Conservation (phyloP, 2,888 invertebrate species). For the Callosobruchus maculatus region DNA sequence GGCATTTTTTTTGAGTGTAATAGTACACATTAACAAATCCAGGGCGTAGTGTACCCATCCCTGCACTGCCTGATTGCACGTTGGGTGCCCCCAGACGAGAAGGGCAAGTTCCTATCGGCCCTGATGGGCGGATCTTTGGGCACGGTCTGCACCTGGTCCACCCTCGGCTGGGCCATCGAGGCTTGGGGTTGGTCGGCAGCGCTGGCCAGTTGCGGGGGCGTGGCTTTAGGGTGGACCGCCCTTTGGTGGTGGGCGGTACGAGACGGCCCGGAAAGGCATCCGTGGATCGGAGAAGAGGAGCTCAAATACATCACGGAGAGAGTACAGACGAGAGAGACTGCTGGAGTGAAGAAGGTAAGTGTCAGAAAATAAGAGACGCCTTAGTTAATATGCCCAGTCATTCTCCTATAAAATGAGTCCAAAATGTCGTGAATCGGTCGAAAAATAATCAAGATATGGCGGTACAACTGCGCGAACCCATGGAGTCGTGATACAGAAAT, state of each 20-base stretch:
- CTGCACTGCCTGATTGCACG: conserved; percentile 42
- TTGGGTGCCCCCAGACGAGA: conserved; percentile 54
- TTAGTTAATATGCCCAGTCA: too few species aligned
- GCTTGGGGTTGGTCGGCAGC: conserved; percentile 43
- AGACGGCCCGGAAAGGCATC: conserved; percentile 56
- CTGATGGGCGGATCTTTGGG: conserved; percentile 52
- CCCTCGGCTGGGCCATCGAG: conserved; percentile 40
- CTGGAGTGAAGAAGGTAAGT: not conserved
- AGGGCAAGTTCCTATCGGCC: conserved; percentile 51
- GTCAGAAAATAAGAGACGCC: too few species aligned
- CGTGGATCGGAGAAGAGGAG: conserved; percentile 53
- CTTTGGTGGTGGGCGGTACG: conserved; percentile 52
- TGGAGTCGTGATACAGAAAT: too few species aligned
- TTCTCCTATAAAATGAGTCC: too few species aligned
- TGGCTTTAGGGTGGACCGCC: conserved; percentile 40
- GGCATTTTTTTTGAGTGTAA: too few species aligned
- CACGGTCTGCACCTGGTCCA: conserved; percentile 51
- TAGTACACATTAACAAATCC: conserved; percentile 13
- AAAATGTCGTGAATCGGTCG: too few species aligned
- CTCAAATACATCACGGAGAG: conserved; percentile 54
- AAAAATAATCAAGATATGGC: too few species aligned
- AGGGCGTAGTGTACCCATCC: conserved; percentile 44
- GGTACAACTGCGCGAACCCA: too few species aligned
- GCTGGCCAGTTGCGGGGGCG: conserved; percentile 39
- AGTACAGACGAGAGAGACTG: conserved; percentile 20